Percentiles rank a stretch among this genome's conserved stretches.
These are phyloP conservation scores for Leuciscus idus DNA, from an alignment of 2,113 vertebrate species.

Conservation along the genomic window DNA sequence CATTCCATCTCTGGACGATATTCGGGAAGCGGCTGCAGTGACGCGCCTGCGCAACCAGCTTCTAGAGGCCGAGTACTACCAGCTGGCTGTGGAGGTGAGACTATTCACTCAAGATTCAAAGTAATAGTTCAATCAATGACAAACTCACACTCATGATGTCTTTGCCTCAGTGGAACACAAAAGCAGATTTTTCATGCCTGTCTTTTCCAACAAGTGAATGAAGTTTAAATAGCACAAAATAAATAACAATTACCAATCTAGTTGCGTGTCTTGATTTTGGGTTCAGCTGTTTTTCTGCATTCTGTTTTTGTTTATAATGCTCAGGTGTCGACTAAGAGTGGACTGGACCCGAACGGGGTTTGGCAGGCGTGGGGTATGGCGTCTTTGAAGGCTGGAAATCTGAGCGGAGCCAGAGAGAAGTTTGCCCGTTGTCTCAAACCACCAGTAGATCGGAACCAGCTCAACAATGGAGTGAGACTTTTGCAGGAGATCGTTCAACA, in stretches of 20 bases:
- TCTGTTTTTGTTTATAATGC: background rate
- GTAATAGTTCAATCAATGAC: background rate
- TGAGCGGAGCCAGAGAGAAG: constrained; percentile 88
- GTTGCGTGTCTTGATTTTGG: background rate
- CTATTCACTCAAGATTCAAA: background rate
- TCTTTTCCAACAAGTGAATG: background rate
- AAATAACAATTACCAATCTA: background rate
- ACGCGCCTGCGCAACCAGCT: constrained; percentile 91
- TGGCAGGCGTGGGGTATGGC: constrained; percentile 99
- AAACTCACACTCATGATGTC: background rate
- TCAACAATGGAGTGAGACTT: constrained; percentile 82
- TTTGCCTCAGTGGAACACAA: background rate
- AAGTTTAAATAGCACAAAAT: background rate
- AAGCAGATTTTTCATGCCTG: background rate
- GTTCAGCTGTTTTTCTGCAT: background rate
- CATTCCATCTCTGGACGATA: constrained; percentile 92
- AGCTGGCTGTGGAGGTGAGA: constrained; percentile 92
- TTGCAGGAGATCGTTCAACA: constrained; percentile 92
- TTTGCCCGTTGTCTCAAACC: constrained; percentile 89
- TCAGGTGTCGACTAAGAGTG: constrained; percentile 96
- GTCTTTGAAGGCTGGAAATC: constrained; percentile 88
- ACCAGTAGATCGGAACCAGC: constrained; percentile 90
- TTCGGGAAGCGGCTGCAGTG: constrained; percentile 88
- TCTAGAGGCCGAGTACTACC: constrained; percentile 93
- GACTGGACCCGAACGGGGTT: constrained; percentile 88